Base-by-base conservation (phyloP, 37 sponge, comb jelly and placozoan species). In the Axinella damicornis region DNA sequence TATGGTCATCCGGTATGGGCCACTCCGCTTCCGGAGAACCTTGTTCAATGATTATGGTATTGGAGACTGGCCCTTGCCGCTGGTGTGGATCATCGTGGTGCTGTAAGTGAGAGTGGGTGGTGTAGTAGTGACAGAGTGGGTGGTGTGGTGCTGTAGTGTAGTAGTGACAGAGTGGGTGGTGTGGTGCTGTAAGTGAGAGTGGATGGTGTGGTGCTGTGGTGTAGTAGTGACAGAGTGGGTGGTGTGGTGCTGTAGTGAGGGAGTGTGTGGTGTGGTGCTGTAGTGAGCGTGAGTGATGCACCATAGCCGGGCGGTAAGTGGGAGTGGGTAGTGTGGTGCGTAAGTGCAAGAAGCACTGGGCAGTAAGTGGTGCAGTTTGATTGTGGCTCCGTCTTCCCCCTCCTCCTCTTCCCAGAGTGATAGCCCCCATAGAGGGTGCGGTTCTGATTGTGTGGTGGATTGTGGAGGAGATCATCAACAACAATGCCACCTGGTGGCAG, bases 51-150 rank as follows among this genome's bases (percentile, higher is more conserved):
- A 95, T 77, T 95, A 83, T 76, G 96, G 96, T 5, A 78, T 92
- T 40, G 86, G 83, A 58, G 96, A 95, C 69, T 95, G 90, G 93
- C 80, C 81, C 5, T 87, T 95, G 14, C 96, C 90, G 33, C n/a
- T 57, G 37, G 11, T 89, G 16, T 95, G 96, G 96, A 87, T 83
- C 39, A 53, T 90, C 58, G 46, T 95, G 27, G 73, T 92, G 1
- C 22, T 82, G 96, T 95, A 62, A 92, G 96, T 69, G 19, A 53
- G 20, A 30, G 59, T 11, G 46, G 4, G 46, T 4, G 46, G 46
- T n/a, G n/a, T n/a, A n/a, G n/a, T n/a, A n/a, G n/a, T n/a, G n/a
- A n/a, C n/a, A n/a, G n/a, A n/a, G n/a, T n/a, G n/a, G n/a, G n/a
- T n/a, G n/a, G n/a, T n/a, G n/a, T n/a, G n/a, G n/a, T n/a, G n/a